A percentile compares a stretch with the other conserved stretches of the same genome.
phyloP scores from a whole-genome alignment of 2,113 vertebrate genomes.

The Origma solitaria region DNA sequence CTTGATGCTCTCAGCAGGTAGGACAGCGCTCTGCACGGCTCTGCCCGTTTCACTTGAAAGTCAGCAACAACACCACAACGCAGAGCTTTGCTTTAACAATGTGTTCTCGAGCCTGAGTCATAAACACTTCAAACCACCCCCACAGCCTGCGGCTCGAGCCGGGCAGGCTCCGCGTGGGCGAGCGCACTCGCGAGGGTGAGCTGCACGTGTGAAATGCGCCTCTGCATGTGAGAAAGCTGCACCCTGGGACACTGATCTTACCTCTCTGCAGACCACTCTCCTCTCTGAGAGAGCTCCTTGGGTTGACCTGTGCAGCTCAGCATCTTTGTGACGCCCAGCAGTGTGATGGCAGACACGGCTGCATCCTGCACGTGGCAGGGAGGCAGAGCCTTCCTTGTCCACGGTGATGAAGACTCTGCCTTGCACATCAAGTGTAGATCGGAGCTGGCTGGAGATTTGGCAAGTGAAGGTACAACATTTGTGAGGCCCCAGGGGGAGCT shows the following conservation, averaged over 20 bases:
- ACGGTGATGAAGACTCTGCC: neutral
- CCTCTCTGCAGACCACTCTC: neutral
- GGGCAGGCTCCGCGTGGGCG: neutral
- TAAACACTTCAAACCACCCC: neutral
- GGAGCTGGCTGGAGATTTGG: neutral
- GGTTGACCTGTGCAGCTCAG: neutral
- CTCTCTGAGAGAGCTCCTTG: neutral
- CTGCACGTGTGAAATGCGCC: neutral
- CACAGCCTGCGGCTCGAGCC: neutral
- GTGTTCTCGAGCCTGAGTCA: slow-evolving; percentile 39
- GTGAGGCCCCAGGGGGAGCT: neutral
- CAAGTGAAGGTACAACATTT: neutral
- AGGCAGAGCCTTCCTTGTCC: neutral
- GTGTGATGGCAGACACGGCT: rapidly evolving
- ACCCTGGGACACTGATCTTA: neutral
- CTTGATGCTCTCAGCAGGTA: slow-evolving; percentile 1
- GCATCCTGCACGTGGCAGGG: neutral
- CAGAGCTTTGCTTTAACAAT: neutral
- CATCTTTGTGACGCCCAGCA: neutral
- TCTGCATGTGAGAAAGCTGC: neutral
- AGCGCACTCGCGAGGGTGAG: neutral
- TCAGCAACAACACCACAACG: neutral
- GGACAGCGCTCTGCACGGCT: neutral
- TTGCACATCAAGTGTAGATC: neutral
- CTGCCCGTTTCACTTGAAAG: neutral